Percentiles rank a stretch among this genome's conserved stretches.
Conservation (phyloP, 2,113 vertebrate genomes). For the Stegostoma tigrinum region DNA sequence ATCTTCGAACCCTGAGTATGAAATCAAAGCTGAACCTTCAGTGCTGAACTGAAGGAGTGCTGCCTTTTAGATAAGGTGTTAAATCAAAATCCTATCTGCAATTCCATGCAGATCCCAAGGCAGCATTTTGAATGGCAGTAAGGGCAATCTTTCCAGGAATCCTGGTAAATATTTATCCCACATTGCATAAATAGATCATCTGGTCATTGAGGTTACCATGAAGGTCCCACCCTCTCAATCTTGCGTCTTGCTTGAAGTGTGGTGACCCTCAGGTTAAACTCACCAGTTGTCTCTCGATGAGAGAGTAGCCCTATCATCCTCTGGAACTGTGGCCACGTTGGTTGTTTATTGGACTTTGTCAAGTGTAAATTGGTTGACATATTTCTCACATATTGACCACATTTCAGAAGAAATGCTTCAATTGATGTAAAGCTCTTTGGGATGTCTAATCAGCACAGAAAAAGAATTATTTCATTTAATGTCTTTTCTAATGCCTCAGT, state of each 20-base stretch:
- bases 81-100: no score
- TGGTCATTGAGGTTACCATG: not conserved
- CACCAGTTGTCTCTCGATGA: no score
- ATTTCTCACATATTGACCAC: not conserved
- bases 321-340: not conserved
- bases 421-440: not conserved
- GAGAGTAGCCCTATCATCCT: no score
- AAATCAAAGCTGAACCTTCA: no score
- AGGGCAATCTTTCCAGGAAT: not conserved
- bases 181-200: not conserved
- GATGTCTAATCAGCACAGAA: not conserved
- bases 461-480: not conserved
- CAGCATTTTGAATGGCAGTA: not conserved
- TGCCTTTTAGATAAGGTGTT: no score
- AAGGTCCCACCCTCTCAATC: no score
- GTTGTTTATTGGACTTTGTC: not conserved
- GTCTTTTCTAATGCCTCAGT: not conserved
- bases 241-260: no score
- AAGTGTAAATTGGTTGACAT: not conserved
- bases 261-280: no score
- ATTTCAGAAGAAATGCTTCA: not conserved
- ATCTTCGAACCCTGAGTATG: no score
- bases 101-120: no score
- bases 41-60: no score
- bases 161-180: not conserved